Conservation (phyloP, 2,888 invertebrate species). For the Lochmaea crataegi region DNA sequence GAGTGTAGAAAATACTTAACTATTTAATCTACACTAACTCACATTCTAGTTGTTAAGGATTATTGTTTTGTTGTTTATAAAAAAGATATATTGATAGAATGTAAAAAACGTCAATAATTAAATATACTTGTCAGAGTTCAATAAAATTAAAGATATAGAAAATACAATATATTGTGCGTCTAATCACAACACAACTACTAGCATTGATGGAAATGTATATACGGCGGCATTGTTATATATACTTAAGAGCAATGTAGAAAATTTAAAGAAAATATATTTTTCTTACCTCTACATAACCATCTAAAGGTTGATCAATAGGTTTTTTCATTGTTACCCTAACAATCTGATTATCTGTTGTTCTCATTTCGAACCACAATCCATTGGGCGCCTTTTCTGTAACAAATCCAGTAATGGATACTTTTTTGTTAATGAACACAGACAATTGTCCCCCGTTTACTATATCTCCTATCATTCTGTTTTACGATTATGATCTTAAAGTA, state of each 20-base stretch:
- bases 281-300: slow-evolving; percentile 61
- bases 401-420: slow-evolving; percentile 58
- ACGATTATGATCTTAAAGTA: background rate
- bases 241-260: background rate
- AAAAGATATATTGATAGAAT: no score
- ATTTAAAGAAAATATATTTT: slow-evolving; percentile 2
- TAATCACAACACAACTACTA: no score
- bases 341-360: slow-evolving; percentile 57
- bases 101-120: no score
- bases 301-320: slow-evolving; percentile 54
- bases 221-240: no score
- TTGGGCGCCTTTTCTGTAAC: slow-evolving; percentile 56
- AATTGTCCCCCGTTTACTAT: slow-evolving; percentile 60
- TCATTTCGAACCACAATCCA: slow-evolving; percentile 57
- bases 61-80: no score
- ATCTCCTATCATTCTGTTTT: slow-evolving; percentile 47
- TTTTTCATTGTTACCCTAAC: slow-evolving; percentile 58
- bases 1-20: no score
- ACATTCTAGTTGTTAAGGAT: no score
- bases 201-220: no score
- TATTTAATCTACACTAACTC: no score
- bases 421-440: slow-evolving; percentile 54
- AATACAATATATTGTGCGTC: no score
- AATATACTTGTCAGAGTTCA: no score
- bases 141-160: no score